A percentile compares a stretch with the other conserved stretches of the same genome.
These are phyloP conservation scores for Umimayanthus chanpuru DNA, from an alignment of 92 coral and sea anemone species.

Conservation along the genomic window DNA sequence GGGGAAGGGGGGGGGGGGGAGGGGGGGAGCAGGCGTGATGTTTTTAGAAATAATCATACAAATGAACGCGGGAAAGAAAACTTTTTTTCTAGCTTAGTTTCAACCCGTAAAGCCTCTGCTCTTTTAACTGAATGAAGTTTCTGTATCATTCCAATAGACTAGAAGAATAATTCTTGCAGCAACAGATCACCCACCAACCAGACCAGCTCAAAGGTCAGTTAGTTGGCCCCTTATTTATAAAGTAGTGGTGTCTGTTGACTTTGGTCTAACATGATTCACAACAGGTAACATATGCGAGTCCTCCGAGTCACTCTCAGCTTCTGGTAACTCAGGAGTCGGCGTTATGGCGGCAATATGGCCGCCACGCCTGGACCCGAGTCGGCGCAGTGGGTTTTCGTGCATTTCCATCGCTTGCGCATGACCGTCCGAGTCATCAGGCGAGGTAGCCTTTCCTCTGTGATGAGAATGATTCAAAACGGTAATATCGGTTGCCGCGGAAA, in stretches of 20 bases:
- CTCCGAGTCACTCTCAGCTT: slow-evolving; percentile 66
- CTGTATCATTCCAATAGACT: too few species aligned
- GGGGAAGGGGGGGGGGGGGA: too few species aligned
- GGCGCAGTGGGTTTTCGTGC: slow-evolving; percentile 65
- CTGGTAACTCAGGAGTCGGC: slow-evolving; percentile 93
- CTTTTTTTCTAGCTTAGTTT: too few species aligned
- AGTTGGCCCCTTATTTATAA: not conserved
- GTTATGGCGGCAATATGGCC: slow-evolving; percentile 70
- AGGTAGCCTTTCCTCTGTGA: slow-evolving; percentile 59
- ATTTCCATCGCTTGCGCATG: slow-evolving; percentile 20
- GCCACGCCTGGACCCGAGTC: slow-evolving; percentile 56
- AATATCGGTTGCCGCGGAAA: slow-evolving; percentile 71
- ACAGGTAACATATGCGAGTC: slow-evolving; percentile 15
- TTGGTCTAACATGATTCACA: not conserved
- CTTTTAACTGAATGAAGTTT: too few species aligned
- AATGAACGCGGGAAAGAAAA: too few species aligned
- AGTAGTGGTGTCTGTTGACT: not conserved
- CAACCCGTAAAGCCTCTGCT: too few species aligned
- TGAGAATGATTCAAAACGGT: slow-evolving; percentile 50
- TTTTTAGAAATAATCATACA: too few species aligned
- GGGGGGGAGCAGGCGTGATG: too few species aligned
- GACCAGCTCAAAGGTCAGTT: too few species aligned
- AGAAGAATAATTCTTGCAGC: too few species aligned
- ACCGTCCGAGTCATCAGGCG: slow-evolving; percentile 40
- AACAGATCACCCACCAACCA: too few species aligned